These are phyloP conservation scores for Sapajus apella DNA, from an alignment of 2,113 vertebrate species.

Conservation along the genomic window DNA sequence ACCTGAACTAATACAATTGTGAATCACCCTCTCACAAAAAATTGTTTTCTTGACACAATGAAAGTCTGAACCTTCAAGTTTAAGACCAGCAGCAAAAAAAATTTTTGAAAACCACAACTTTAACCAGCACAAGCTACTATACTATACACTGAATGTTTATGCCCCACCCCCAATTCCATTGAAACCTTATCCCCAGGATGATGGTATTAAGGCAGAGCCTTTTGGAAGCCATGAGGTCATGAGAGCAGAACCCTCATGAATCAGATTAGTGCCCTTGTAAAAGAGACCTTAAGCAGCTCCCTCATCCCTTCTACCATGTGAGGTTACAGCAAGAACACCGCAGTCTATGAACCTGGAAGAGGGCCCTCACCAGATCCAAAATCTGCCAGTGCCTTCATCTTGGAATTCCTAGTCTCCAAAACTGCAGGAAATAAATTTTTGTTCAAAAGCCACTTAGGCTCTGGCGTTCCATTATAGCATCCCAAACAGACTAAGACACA, in stretches of 20 bases:
- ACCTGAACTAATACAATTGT: not conserved
- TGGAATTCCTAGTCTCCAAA: not conserved
- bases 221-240: not conserved
- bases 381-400: not conserved
- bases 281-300: not conserved
- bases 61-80: not conserved
- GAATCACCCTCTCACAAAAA: not conserved
- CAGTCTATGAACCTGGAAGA: not conserved
- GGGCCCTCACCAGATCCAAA: not conserved
- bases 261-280: not conserved
- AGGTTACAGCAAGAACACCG: not conserved
- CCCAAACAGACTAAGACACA: not conserved
- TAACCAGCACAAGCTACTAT: not conserved
- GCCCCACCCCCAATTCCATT: not conserved
- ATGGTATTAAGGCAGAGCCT: not conserved
- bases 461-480: not conserved
- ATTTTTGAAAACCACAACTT: not conserved
- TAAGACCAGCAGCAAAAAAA: not conserved
- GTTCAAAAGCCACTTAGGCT: not conserved
- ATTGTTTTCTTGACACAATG: not conserved
- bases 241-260: not conserved
- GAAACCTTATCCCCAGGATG: not conserved
- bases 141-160: not conserved
- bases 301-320: not conserved
- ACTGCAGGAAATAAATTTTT: not conserved